Percentiles rank a stretch among this genome's conserved stretches.
phyloP scores from a whole-genome alignment of 2,888 invertebrate species.

The Adelphocoris suturalis region DNA sequence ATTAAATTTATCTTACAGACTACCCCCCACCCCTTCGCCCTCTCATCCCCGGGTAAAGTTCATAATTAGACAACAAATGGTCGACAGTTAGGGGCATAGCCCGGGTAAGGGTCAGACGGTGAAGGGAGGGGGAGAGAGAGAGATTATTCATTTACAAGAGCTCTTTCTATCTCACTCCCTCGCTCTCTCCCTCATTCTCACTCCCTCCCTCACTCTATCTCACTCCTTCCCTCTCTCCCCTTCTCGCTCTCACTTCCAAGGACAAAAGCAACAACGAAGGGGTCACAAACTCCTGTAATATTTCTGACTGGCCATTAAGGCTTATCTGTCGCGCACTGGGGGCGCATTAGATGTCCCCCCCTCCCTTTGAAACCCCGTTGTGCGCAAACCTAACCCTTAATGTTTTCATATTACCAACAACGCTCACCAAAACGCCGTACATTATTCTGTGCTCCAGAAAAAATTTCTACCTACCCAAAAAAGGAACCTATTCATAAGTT shows the following conservation, averaged over 20 bases:
- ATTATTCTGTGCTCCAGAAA: not conserved
- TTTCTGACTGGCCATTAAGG: slow-evolving; percentile 61
- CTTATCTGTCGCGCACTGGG: slow-evolving; percentile 58
- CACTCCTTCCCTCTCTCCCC: not conserved
- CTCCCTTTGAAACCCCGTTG: slow-evolving; percentile 3
- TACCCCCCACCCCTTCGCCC: not conserved
- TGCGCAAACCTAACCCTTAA: slow-evolving; percentile 48
- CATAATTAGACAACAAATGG: slow-evolving; percentile 63
- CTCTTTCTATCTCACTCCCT: slow-evolving; percentile 29
- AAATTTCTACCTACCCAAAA: not conserved
- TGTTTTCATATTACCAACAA: slow-evolving; percentile 41
- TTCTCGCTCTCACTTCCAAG: not conserved
- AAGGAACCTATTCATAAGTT: no score
- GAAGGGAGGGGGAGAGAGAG: not conserved
- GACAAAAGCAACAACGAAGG: slow-evolving; percentile 41
- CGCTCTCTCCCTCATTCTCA: not conserved
- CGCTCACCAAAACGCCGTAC: not conserved
- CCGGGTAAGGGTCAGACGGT: not conserved
- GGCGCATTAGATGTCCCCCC: slow-evolving; percentile 54
- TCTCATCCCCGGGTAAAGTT: slow-evolving; percentile 7
- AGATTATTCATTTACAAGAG: slow-evolving; percentile 7
- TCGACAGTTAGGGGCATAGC: slow-evolving; percentile 22
- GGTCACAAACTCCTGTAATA: slow-evolving; percentile 65
- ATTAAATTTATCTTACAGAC: slow-evolving; percentile 44
- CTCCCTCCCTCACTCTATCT: not conserved